These are phyloP conservation scores for Thyatira batis DNA, from an alignment of 2,888 invertebrate species.

Conservation along the genomic window DNA sequence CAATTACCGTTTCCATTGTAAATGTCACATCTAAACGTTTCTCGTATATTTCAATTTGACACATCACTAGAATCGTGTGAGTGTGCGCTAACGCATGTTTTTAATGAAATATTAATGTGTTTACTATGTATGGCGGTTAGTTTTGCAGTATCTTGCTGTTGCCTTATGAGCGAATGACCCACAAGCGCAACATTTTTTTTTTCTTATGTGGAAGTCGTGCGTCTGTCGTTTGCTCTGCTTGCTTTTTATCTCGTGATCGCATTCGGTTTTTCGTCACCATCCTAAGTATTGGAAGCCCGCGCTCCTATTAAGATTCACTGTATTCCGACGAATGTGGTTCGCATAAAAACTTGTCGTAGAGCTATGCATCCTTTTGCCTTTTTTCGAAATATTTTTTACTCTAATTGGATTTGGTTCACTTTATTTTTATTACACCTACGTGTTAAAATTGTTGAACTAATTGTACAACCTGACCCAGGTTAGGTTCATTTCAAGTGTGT, in stretches of 20 bases:
- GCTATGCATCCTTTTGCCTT: neutral
- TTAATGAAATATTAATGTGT: constrained; percentile 60
- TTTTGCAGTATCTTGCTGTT: constrained; percentile 33
- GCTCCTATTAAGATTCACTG: constrained; percentile 11
- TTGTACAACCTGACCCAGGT: neutral
- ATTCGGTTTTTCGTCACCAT: constrained; percentile 16
- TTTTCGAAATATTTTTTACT: neutral
- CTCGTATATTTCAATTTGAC: constrained; percentile 68
- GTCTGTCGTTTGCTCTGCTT: constrained; percentile 1
- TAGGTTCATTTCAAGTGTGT: no score
- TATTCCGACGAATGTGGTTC: neutral
- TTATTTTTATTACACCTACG: neutral
- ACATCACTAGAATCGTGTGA: constrained; percentile 52
- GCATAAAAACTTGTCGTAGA: neutral
- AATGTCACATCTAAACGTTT: constrained; percentile 50
- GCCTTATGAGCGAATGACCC: constrained; percentile 40
- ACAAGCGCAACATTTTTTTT: constrained; percentile 20
- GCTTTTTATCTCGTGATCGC: constrained; percentile 1
- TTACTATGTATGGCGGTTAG: constrained; percentile 38
- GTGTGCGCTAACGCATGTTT: constrained; percentile 41
- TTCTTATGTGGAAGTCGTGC: constrained; percentile 1
- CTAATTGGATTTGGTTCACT: neutral
- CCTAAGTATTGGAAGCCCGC: constrained; percentile 10
- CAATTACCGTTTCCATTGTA: constrained; percentile 41
- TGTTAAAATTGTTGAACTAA: neutral